Conservation (phyloP, 2,888 invertebrate species). For the Caenorhabditis sp. region DNA sequence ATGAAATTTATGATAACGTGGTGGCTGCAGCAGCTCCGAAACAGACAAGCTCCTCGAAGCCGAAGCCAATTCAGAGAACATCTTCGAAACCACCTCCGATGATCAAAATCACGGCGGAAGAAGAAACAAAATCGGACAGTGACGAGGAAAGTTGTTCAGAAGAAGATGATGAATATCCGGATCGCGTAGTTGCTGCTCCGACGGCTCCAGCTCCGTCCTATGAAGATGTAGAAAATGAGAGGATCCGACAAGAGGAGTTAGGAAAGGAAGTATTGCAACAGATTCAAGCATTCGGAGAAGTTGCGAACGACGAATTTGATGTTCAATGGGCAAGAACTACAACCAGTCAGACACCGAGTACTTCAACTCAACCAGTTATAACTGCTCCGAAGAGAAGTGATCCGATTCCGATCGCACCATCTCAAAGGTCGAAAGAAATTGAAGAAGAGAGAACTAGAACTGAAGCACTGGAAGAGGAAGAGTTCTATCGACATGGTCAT, state of each 20-base stretch:
- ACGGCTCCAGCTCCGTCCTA: constrained; percentile 75
- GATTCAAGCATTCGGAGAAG: constrained; percentile 82
- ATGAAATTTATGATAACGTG: constrained; percentile 71
- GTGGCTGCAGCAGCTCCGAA: constrained; percentile 13
- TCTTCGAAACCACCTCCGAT: constrained; percentile 63
- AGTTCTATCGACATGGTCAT: constrained; percentile 56
- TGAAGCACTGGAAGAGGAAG: constrained; percentile 51
- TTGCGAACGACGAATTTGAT: constrained; percentile 83
- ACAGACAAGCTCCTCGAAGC: constrained; percentile 30
- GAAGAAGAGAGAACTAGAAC: constrained; percentile 45
- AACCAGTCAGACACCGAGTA: constrained; percentile 1
- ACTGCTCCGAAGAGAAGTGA: constrained; percentile 46
- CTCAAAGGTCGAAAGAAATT: constrained; percentile 43
- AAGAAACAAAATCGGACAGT: constrained; percentile 70
- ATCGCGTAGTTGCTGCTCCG: constrained; percentile 81
- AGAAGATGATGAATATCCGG: constrained; percentile 83
- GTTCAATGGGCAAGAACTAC: constrained; percentile 80
- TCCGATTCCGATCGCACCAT: constrained; percentile 57
- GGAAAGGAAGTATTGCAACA: constrained; percentile 77
- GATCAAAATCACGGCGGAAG: constrained; percentile 65
- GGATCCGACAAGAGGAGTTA: constrained; percentile 74
- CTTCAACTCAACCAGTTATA: constrained; percentile 8
- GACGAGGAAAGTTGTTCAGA: constrained; percentile 76
- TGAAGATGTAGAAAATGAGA: constrained; percentile 78
- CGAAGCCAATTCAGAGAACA: constrained; percentile 22